A percentile compares a stretch with the other conserved stretches of the same genome.
Conservation (phyloP, 2,888 invertebrate genomes). For the Ephialtes manifestator region DNA sequence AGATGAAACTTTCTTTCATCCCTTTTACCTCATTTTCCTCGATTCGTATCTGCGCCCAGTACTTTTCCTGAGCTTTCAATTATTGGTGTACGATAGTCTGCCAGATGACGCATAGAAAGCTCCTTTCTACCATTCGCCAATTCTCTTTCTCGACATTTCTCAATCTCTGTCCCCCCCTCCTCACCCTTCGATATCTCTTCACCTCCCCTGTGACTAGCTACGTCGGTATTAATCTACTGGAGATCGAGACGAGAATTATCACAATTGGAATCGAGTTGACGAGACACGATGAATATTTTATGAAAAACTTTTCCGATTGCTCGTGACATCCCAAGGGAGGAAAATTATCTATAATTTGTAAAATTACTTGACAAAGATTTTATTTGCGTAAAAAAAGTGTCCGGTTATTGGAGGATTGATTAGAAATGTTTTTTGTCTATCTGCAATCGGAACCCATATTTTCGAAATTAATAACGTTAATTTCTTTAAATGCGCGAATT, state of each 20-base stretch:
- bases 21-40: not conserved
- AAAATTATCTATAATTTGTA: too few relatives aligned
- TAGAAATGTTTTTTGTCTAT: too few relatives aligned
- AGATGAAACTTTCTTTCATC: not conserved
- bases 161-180: not conserved
- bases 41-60: conserved; percentile 4
- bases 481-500: too few relatives aligned
- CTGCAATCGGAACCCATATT: too few relatives aligned
- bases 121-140: not conserved
- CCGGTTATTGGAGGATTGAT: too few relatives aligned
- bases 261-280: not conserved
- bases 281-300: not conserved
- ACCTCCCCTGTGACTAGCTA: not conserved
- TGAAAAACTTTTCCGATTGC: not conserved
- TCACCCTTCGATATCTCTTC: not conserved
- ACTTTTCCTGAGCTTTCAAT: conserved; percentile 12
- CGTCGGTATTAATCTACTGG: conserved; percentile 11
- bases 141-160: conserved; percentile 13
- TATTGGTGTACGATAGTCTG: not conserved
- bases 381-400: not conserved
- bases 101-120: not conserved
- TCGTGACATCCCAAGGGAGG: not conserved
- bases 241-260: conserved; percentile 6
- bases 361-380: too few relatives aligned
- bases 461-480: too few relatives aligned